Conservation (phyloP, 2,797 vertebrate species). For the Myiothlypis coronata region DNA sequence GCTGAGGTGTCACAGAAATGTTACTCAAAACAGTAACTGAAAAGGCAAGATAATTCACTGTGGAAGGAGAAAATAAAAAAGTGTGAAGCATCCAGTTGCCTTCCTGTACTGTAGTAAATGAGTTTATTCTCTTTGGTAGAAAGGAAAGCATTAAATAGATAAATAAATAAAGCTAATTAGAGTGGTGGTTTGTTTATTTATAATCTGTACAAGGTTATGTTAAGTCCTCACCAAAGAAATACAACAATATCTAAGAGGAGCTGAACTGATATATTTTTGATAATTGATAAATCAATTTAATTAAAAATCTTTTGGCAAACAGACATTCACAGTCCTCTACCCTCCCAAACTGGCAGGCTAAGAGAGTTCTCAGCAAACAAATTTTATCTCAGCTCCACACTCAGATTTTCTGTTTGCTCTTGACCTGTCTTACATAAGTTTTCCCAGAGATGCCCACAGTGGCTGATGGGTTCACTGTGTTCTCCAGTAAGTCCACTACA, state of each 20-base stretch:
- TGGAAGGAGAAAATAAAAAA: accelerated
- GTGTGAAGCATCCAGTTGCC: background rate
- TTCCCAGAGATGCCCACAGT: background rate
- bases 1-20: background rate
- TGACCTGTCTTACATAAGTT: background rate
- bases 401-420: background rate
- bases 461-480: background rate
- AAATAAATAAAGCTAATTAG: background rate
- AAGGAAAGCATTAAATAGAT: background rate
- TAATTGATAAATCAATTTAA: background rate
- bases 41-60: background rate
- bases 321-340: background rate
- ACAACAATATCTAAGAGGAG: background rate
- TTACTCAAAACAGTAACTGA: background rate
- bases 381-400: background rate
- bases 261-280: background rate
- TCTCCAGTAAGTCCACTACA: background rate
- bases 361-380: background rate
- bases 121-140: background rate
- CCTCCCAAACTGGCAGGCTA: background rate
- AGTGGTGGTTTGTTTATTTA: background rate
- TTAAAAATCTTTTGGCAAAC: background rate
- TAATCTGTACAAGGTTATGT: background rate
- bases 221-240: background rate
- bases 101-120: background rate